These are phyloP conservation scores for Agelastica alni DNA, from an alignment of 2,888 invertebrate genomes.

Conservation along the genomic window DNA sequence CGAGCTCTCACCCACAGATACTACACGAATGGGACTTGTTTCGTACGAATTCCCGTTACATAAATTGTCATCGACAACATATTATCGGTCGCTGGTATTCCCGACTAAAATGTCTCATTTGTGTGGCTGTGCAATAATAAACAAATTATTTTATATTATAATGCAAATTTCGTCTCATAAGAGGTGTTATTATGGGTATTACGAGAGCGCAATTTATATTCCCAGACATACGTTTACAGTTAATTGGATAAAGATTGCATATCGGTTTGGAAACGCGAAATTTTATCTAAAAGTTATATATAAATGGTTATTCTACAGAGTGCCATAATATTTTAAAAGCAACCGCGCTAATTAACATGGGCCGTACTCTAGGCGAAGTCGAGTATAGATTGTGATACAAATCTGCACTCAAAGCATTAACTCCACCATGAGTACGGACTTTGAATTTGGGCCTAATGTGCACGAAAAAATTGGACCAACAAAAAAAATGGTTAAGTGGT, in stretches of 20 bases:
- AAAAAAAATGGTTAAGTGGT: no score
- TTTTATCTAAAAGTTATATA: no score
- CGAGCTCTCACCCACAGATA: conserved; percentile 22
- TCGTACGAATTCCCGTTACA: conserved; percentile 24
- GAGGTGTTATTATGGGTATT: conserved; percentile 24
- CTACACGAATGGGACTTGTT: conserved; percentile 23
- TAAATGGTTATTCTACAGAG: no score
- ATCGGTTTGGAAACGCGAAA: not conserved
- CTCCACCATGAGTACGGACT: no score
- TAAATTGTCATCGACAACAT: conserved; percentile 30
- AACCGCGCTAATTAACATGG: no score
- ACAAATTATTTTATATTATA: conserved; percentile 26
- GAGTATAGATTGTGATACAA: no score
- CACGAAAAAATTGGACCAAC: no score
- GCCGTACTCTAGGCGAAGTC: no score
- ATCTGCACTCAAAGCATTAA: no score
- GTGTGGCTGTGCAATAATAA: conserved; percentile 26
- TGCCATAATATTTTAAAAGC: no score
- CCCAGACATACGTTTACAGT: conserved; percentile 18
- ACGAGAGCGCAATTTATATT: conserved; percentile 16
- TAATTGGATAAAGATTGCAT: conserved; percentile 18
- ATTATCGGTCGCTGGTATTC: conserved; percentile 21
- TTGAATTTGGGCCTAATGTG: no score
- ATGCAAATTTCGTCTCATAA: conserved; percentile 24
- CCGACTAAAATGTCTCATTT: conserved; percentile 28